These are phyloP conservation scores for Hydrolagus colliei DNA, from an alignment of 2,797 vertebrate genomes.

Conservation along the genomic window DNA sequence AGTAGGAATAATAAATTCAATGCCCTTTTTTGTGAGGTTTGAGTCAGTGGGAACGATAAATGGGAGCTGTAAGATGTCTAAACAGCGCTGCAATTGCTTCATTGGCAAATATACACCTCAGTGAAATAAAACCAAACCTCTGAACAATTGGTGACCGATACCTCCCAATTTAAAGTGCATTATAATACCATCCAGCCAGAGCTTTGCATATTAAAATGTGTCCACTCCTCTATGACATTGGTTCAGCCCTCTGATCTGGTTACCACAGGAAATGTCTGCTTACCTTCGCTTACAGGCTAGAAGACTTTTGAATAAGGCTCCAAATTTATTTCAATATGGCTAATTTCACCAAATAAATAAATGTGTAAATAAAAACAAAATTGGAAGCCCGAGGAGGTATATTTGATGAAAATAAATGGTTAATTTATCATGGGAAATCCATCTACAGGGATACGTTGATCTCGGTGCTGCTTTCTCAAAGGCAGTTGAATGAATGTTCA, in stretches of 20 bases:
- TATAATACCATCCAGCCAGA: not conserved
- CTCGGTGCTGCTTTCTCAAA: slow-evolving; percentile 13
- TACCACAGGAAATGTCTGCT: not conserved
- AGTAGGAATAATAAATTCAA: not conserved
- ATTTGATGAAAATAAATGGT: not conserved
- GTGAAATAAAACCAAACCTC: not conserved
- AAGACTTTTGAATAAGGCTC: not conserved
- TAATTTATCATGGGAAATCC: slow-evolving; percentile 9
- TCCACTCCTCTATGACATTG: not conserved
- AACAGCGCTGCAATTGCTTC: not conserved
- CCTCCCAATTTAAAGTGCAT: not conserved
- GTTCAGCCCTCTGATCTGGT: not conserved
- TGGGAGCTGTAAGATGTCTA: not conserved
- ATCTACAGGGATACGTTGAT: slow-evolving; percentile 1
- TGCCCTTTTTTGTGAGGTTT: not conserved
- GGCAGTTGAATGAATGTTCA: slow-evolving; percentile 21
- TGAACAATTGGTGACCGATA: not conserved
- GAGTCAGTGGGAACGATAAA: not conserved
- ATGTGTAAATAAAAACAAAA: slow-evolving; percentile 2
- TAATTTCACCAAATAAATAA: not conserved
- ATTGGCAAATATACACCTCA: not conserved
- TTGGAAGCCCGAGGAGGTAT: slow-evolving; percentile 8
- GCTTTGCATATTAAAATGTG: not conserved
- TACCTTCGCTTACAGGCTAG: not conserved
- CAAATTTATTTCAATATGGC: not conserved